Evolutionary conservation across 2,797 vertebrate species (phyloP).

Genomic region (Sitta carolinensis): DNA sequence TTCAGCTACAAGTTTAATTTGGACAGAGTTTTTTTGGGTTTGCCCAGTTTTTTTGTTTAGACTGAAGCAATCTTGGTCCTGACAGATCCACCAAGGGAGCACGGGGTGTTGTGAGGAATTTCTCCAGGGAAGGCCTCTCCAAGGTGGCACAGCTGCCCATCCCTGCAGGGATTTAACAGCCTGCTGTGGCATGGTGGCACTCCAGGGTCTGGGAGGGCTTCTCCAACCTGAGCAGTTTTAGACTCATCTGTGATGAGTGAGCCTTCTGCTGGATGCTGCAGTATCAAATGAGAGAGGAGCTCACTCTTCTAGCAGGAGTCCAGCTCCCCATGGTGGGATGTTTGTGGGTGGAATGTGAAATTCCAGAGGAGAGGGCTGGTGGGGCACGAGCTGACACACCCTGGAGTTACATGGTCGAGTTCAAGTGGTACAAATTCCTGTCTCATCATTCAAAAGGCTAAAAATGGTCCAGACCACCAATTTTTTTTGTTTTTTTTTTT

Average conservation of each 20-base stretch:
- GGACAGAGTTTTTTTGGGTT: not conserved
- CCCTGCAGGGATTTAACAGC: not conserved
- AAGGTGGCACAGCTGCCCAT: not conserved
- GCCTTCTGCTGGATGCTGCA: not conserved
- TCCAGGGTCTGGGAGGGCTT: accelerated
- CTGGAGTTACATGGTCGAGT: not conserved
- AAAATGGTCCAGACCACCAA: not conserved
- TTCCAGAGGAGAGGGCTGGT: not conserved
- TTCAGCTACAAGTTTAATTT: not conserved
- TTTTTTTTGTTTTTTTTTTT: not conserved
- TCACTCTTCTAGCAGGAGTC: not conserved
- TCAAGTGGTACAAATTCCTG: not conserved
- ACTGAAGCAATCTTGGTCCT: not conserved
- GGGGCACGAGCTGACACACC: not conserved
- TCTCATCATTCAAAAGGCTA: not conserved
- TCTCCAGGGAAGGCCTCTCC: not conserved
- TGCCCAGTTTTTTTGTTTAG: not conserved
- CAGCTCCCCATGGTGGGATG: not conserved
- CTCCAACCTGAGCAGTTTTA: not conserved
- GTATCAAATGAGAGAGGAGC: not conserved
- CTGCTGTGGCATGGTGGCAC: not conserved
- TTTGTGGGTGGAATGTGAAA: not conserved
- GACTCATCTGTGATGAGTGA: not conserved
- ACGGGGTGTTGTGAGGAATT: not conserved
- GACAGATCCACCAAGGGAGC: not conserved